These are phyloP conservation scores for Eulemur coronatus DNA, from an alignment of 2,797 vertebrate genomes.

Conservation along the genomic window DNA sequence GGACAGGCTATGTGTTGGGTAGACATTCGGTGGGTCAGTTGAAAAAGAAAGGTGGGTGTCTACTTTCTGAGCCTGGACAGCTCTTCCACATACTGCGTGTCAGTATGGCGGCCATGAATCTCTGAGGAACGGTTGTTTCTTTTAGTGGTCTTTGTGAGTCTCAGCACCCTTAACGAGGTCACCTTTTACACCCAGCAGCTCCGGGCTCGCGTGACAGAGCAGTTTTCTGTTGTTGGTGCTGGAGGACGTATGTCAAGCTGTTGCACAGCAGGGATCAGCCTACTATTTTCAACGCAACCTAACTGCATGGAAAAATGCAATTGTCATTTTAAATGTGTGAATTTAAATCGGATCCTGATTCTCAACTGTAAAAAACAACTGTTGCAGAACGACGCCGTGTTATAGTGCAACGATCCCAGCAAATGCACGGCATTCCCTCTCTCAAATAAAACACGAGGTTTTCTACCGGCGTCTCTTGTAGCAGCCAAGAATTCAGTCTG, in stretches of 20 bases:
- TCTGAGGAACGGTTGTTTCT: neutral
- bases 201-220: accelerated
- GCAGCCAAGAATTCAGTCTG: neutral
- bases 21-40: neutral
- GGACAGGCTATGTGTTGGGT: neutral
- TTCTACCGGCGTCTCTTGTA: neutral
- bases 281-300: neutral
- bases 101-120: neutral
- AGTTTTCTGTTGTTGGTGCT: neutral
- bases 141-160: neutral
- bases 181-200: neutral
- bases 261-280: neutral
- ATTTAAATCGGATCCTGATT: neutral
- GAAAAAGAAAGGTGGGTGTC: neutral
- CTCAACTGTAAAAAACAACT: neutral
- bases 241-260: neutral
- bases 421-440: neutral
- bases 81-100: neutral
- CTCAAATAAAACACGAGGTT: neutral
- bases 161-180: neutral
- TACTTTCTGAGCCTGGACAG: neutral
- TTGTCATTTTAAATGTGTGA: neutral
- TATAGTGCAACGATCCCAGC: neutral
- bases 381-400: neutral
- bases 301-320: too few species aligned